Evolutionary conservation across 2,113 vertebrate genomes (phyloP).

Genomic region (Gavia stellata): DNA sequence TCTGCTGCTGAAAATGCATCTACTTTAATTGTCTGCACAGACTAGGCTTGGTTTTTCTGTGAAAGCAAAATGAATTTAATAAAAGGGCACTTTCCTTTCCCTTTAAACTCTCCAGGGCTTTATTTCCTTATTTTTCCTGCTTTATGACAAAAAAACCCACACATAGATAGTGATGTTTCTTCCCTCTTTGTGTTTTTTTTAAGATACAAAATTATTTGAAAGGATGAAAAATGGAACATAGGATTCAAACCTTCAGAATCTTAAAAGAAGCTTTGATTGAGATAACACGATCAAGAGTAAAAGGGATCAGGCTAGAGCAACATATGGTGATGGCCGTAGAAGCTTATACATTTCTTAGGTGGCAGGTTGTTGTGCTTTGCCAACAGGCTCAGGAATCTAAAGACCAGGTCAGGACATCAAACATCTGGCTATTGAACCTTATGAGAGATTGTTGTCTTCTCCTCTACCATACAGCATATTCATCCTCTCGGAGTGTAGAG

Average conservation of each 20-base stretch:
- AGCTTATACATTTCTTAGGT: not conserved
- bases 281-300: not conserved
- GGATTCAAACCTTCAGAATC: not conserved
- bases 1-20: conserved; percentile 27
- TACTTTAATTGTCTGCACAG: conserved; percentile 50
- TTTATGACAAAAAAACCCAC: not conserved
- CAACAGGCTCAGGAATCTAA: not conserved
- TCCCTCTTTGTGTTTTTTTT: not conserved
- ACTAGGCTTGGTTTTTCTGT: not conserved
- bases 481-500: not conserved
- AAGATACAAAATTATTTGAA: not conserved
- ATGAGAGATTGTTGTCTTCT: not conserved
- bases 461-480: not conserved
- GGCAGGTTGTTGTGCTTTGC: not conserved
- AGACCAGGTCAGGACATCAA: not conserved
- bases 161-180: not conserved
- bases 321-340: accelerated
- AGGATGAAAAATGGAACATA: not conserved
- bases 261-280: not conserved
- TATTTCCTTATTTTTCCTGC: not conserved
- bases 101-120: not conserved
- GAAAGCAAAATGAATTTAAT: conserved; percentile 40
- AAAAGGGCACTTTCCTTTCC: not conserved
- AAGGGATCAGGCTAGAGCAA: not conserved
- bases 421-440: not conserved